Evolutionary conservation across 2,888 invertebrate species (phyloP), one percentile per base, ranked within the genome.

Genomic region (Esperia sulphurella): DNA sequence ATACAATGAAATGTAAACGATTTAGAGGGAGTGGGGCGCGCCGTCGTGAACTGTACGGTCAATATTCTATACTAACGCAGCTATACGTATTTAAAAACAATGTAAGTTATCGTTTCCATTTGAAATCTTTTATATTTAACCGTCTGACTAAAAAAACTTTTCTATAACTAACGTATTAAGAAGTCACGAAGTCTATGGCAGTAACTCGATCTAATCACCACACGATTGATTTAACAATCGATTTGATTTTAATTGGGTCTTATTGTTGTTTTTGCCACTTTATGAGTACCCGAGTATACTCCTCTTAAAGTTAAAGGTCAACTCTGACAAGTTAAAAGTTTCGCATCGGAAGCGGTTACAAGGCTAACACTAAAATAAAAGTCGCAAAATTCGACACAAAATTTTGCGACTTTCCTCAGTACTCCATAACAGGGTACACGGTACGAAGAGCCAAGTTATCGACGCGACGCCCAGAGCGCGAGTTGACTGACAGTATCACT

Each of bases 261-360:
- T 59, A 65, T 69, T 71, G 65, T 65, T 52, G 64, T 71, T 68
- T 68, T 66, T 62, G 63, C 58, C n/a, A 29, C 41, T 48, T 43
- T 53, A 44, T 49, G 54, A 56, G 58, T 57, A 64, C 58, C 59
- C 21, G 21, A 21, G 21, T 21, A 21, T 21, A 21, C 21, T 21
- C 57, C 21, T 21, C 57, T 63, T 14, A 33, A 74, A 21, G 21
- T 21, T 21, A 21, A 78, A 80, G 79, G 75, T 77, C 76, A 74
- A 57, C 51, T n/a, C n/a, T 21, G 57, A 52, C 61, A 69, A 73
- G 71, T 74, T 79, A 75, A 71, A 68, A 59, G 72, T 71, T 68
- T 63, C 41, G 40, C 21, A 9, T 21, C 51, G 55, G 59, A 48
- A 42, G 47, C 57, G 54, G 52, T 52, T 56, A 57, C 57, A 63